Percentiles rank a stretch among this genome's conserved stretches.
Conservation (phyloP, 1,140 invertebrate genomes). For the Mamestra configurata region DNA sequence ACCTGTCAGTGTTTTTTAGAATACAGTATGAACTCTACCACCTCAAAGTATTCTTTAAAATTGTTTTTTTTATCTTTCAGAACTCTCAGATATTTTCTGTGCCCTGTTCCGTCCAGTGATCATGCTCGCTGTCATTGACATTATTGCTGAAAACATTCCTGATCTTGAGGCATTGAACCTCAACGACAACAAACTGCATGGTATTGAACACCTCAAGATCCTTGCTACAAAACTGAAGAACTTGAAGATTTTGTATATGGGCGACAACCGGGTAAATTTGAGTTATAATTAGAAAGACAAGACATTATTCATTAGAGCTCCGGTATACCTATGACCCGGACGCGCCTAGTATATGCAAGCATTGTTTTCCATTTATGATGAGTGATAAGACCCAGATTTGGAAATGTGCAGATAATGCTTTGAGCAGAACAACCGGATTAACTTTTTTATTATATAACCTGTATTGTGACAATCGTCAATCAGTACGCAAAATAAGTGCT, state of each 20-base stretch:
- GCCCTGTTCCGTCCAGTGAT: constrained; percentile 92
- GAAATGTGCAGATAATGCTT: too few species aligned
- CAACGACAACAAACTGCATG: constrained; percentile 93
- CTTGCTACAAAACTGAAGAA: constrained; percentile 90
- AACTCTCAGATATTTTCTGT: constrained; percentile 91
- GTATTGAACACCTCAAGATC: constrained; percentile 90
- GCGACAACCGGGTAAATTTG: constrained; percentile 93
- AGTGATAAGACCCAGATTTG: too few species aligned
- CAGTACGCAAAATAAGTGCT: too few species aligned
- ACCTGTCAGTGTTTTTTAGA: neutral
- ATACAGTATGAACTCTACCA: too few species aligned
- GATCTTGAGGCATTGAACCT: constrained; percentile 94
- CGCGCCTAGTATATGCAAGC: too few species aligned
- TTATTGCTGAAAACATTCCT: constrained; percentile 94
- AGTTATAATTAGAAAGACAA: neutral
- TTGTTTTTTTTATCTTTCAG: constrained; percentile 78
- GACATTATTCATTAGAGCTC: too few species aligned
- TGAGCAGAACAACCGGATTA: too few species aligned
- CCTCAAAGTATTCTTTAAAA: too few species aligned
- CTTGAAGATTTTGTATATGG: constrained; percentile 94
- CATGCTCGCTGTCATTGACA: constrained; percentile 92
- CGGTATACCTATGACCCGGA: too few species aligned
- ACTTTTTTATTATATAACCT: too few species aligned
- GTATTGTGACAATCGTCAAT: too few species aligned
- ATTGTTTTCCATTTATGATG: too few species aligned